A percentile compares a stretch with the other conserved stretches of the same genome.
These are phyloP conservation scores for Cyphomyrmex costatus DNA, from an alignment of 1,140 invertebrate genomes.

Conservation along the genomic window DNA sequence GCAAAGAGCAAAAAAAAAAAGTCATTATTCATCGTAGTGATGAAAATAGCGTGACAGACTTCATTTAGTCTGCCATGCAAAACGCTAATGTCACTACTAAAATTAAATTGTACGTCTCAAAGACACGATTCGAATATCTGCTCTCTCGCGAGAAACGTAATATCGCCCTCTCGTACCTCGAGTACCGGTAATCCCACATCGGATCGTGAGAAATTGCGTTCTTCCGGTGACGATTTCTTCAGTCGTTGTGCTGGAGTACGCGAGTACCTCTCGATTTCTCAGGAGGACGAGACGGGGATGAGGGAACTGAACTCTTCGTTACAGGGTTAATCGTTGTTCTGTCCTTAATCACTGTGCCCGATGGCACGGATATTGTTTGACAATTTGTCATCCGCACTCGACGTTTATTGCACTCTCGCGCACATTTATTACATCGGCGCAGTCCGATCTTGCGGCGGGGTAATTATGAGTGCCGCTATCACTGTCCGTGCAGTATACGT, in stretches of 20 bases:
- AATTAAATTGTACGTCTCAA: constrained; percentile 46
- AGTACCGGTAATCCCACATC: constrained; percentile 16
- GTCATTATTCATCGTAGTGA: neutral
- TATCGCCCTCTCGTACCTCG: constrained; percentile 13
- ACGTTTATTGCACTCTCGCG: constrained; percentile 71
- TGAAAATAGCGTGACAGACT: neutral
- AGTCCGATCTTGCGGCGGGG: constrained; percentile 60
- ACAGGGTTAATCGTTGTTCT: constrained; percentile 63
- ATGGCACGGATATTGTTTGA: constrained; percentile 73
- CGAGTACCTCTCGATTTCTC: neutral
- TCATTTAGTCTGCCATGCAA: neutral
- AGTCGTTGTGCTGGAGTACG: neutral
- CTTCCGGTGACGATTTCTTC: constrained; percentile 35
- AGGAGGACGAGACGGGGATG: neutral
- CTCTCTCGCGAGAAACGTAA: constrained; percentile 16
- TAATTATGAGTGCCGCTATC: constrained; percentile 73
- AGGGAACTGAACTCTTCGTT: neutral
- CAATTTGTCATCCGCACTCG: constrained; percentile 71
- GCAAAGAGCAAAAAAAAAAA: neutral
- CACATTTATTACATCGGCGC: constrained; percentile 71
- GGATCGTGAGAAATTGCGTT: constrained; percentile 36
- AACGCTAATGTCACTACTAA: constrained; percentile 23
- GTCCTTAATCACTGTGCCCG: constrained; percentile 65
- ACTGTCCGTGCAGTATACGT: constrained; percentile 56
- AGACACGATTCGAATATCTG: constrained; percentile 37